A percentile compares a stretch with the other conserved stretches of the same genome.
phyloP scores from a whole-genome alignment of 92 coral and sea anemone genomes.

The Paramuricea clavata region DNA sequence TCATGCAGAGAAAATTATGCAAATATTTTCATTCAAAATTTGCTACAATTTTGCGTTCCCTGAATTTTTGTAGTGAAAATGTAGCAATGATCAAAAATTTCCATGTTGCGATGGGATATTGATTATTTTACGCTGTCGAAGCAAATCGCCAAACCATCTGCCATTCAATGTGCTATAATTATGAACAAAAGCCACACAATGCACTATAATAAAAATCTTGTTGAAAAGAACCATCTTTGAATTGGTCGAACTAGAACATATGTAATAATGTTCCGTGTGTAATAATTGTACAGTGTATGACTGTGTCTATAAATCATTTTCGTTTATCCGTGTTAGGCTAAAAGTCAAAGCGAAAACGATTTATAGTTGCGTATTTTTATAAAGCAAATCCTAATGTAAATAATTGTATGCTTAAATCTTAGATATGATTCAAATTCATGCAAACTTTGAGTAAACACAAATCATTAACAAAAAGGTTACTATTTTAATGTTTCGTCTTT shows the following conservation, averaged over 20 bases:
- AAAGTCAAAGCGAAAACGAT: neutral
- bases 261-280: neutral
- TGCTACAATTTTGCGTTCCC: neutral
- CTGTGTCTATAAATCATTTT: neutral
- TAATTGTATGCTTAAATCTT: slow-evolving; percentile 18
- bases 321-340: neutral
- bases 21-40: neutral
- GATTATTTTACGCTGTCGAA: neutral
- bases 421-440: neutral
- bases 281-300: too few relatives aligned
- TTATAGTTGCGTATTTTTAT: slow-evolving; percentile 41
- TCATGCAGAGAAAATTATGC: slow-evolving; percentile 7
- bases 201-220: neutral
- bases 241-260: neutral
- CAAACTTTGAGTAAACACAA: slow-evolving; percentile 11
- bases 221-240: neutral
- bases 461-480: neutral
- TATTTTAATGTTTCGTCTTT: neutral
- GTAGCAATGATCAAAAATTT: neutral
- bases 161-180: slow-evolving; percentile 12
- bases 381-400: slow-evolving; percentile 34
- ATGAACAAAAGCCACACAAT: slow-evolving; percentile 11
- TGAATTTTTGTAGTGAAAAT: neutral
- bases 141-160: slow-evolving; percentile 22
- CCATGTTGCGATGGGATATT: neutral